A percentile compares a stretch with the other conserved stretches of the same genome.
These are phyloP conservation scores for Macquaria australasica DNA, from an alignment of 2,113 vertebrate genomes.

Conservation along the genomic window DNA sequence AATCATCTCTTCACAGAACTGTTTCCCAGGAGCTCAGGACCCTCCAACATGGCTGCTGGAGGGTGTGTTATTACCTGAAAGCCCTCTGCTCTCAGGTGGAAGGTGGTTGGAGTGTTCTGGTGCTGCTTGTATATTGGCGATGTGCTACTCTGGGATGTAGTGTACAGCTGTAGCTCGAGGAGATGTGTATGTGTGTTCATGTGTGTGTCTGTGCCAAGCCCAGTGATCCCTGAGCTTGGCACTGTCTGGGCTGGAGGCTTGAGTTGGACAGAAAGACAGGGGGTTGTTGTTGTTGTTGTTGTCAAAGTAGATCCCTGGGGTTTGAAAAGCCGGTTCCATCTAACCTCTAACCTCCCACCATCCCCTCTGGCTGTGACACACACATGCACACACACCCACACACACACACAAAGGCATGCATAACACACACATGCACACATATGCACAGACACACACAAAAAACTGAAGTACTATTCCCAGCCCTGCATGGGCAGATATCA, in stretches of 20 bases:
- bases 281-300: conserved; percentile 45
- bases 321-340: conserved; percentile 41
- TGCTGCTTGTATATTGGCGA: conserved; percentile 16
- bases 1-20: neutral
- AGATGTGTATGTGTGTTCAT: conserved; percentile 9
- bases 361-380: conserved; percentile 31
- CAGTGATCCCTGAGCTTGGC: conserved; percentile 51
- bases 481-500: neutral
- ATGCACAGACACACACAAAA: neutral
- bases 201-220: conserved; percentile 34
- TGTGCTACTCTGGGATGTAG: conserved; percentile 38
- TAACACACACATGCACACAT: neutral
- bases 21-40: neutral
- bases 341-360: conserved; percentile 54
- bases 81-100: neutral
- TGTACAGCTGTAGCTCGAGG: conserved; percentile 39
- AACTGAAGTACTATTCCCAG: neutral
- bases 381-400: neutral
- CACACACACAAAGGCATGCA: neutral
- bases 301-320: conserved; percentile 51
- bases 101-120: conserved; percentile 6
- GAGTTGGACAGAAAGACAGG: conserved; percentile 33
- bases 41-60: conserved; percentile 1
- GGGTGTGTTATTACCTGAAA: neutral
- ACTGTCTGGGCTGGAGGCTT: conserved; percentile 40